These are phyloP conservation scores for Lerema accius DNA, from an alignment of 1,140 invertebrate genomes.

Conservation along the genomic window DNA sequence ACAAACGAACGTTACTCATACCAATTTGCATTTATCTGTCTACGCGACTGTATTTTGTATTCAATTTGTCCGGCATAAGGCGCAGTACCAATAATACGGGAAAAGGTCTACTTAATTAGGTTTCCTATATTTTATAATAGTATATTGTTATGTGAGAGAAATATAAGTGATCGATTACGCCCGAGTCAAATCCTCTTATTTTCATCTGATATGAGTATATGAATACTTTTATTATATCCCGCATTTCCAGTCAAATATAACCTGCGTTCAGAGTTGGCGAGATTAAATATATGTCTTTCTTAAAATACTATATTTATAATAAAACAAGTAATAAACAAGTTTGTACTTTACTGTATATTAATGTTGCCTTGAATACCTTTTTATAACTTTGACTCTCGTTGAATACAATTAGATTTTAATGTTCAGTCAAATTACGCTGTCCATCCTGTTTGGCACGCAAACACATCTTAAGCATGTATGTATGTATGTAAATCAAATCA, in stretches of 20 bases:
- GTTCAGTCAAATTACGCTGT: not conserved
- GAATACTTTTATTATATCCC: no score
- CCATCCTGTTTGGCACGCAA: no score
- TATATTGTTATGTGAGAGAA: not conserved
- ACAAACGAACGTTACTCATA: slow-evolving; percentile 31
- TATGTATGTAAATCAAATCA: slow-evolving; percentile 24
- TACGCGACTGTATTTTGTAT: slow-evolving; percentile 3
- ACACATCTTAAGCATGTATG: no score
- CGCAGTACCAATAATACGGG: not conserved
- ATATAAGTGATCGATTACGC: no score
- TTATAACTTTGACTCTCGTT: not conserved
- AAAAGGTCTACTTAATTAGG: not conserved
- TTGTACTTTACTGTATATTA: not conserved
- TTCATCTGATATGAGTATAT: no score
- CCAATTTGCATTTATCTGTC: slow-evolving; percentile 30
- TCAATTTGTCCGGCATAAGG: not conserved
- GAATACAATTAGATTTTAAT: not conserved
- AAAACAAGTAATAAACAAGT: not conserved
- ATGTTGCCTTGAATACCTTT: not conserved
- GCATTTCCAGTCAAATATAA: no score
- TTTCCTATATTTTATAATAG: not conserved
- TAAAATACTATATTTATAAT: no score
- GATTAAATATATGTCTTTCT: no score
- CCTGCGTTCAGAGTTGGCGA: no score
- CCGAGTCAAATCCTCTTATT: no score